Conservation (phyloP, 2,113 vertebrate genomes). For the Myiopsitta monachus region DNA sequence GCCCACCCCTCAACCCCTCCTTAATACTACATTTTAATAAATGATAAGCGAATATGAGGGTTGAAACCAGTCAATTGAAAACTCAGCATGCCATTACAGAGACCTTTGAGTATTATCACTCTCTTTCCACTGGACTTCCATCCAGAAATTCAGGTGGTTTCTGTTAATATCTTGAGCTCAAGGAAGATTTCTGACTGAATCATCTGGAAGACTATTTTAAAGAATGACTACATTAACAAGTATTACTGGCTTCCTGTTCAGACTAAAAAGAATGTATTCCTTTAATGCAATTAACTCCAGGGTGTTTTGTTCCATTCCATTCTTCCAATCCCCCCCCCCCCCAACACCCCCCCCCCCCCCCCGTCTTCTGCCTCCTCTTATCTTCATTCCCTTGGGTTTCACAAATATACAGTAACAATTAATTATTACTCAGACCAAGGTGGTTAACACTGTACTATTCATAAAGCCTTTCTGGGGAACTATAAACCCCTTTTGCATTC, state of each 20-base stretch:
- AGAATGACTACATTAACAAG: slow-evolving; percentile 41
- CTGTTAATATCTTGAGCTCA: slow-evolving; percentile 34
- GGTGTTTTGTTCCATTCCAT: background rate
- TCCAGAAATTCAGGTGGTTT: slow-evolving; percentile 34
- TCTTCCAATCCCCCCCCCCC: background rate
- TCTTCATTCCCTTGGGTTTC: slow-evolving; percentile 39
- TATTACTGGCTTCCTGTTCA: slow-evolving; percentile 47
- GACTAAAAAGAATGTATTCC: slow-evolving; percentile 47
- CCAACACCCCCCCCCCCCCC: background rate
- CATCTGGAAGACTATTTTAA: slow-evolving; percentile 54
- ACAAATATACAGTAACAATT: slow-evolving; percentile 52
- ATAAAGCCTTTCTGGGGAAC: slow-evolving; percentile 37
- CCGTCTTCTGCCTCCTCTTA: background rate
- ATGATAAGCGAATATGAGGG: background rate
- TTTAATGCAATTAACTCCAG: slow-evolving; percentile 1
- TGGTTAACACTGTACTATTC: slow-evolving; percentile 50
- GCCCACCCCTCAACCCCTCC: background rate
- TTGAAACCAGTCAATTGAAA: background rate
- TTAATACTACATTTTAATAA: background rate
- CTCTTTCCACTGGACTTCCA: background rate
- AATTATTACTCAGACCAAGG: slow-evolving; percentile 50
- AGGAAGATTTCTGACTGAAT: slow-evolving; percentile 34
- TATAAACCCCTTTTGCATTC: slow-evolving; percentile 31
- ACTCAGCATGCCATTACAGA: background rate
- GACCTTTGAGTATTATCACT: slow-evolving; percentile 27